phyloP scores from a whole-genome alignment of 1,140 invertebrate species.

The Aphaenogaster floridana region DNA sequence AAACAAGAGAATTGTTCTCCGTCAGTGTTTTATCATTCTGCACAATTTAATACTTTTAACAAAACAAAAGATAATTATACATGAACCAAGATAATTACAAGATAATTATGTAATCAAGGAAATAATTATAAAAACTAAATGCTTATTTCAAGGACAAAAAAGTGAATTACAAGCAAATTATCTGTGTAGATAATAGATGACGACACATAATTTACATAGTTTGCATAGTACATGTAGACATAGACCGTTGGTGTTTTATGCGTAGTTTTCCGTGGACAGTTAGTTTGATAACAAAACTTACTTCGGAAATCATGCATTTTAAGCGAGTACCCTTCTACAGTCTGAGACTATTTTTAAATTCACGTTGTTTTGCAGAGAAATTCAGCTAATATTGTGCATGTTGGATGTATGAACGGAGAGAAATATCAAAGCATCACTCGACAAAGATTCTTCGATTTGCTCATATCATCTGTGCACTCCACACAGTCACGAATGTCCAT shows the following conservation, averaged over 20 bases:
- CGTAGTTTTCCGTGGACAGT: not conserved
- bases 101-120: not conserved
- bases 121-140: slow-evolving; percentile 37
- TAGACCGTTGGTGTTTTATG: slow-evolving; percentile 35
- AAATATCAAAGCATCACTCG: slow-evolving; percentile 42
- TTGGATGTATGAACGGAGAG: not conserved
- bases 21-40: not conserved
- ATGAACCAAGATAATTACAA: not conserved
- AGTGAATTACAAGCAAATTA: not conserved
- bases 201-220: slow-evolving; percentile 3
- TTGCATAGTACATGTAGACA: slow-evolving; percentile 45
- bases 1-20: slow-evolving; percentile 13
- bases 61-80: not conserved
- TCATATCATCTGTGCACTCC: slow-evolving; percentile 41
- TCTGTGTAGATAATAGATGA: not conserved
- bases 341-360: slow-evolving; percentile 37
- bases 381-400: slow-evolving; percentile 11
- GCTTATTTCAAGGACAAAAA: slow-evolving; percentile 13
- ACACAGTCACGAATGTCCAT: slow-evolving; percentile 60
- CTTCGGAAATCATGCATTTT: slow-evolving; percentile 13
- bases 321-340: not conserved
- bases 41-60: slow-evolving; percentile 11
- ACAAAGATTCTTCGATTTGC: slow-evolving; percentile 36
- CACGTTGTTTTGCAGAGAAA: slow-evolving; percentile 8
- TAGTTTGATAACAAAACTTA: slow-evolving; percentile 19